Conservation (phyloP, 2,888 invertebrate species). For the Steinernema carpocapsae region DNA sequence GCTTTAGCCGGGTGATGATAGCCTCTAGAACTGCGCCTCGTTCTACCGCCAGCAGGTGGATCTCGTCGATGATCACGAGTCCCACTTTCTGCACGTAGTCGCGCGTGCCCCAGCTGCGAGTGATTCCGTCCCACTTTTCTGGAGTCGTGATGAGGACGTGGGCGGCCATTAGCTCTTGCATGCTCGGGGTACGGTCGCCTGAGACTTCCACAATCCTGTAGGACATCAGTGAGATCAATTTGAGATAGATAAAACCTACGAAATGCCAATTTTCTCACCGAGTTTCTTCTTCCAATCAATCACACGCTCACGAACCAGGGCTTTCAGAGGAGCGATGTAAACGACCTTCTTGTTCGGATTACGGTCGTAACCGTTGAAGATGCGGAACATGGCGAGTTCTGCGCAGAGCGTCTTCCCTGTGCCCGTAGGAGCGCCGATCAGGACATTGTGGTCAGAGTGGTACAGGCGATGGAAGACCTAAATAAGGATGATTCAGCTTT, state of each 20-base stretch:
- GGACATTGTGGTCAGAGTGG: constrained; percentile 87
- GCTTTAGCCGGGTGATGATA: constrained; percentile 95
- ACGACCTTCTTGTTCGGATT: constrained; percentile 75
- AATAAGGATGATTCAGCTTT: too few relatives aligned
- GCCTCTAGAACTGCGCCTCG: constrained; percentile 82
- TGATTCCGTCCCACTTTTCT: constrained; percentile 99
- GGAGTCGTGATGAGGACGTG: constrained; percentile 97
- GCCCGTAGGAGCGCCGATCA: constrained; percentile 93
- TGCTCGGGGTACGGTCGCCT: constrained; percentile 87
- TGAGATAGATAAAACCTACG: constrained; percentile 30
- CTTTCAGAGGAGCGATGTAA: constrained; percentile 97
- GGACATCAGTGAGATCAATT: constrained; percentile 18
- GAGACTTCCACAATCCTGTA: constrained; percentile 86
- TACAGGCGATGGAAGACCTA: constrained; percentile 85
- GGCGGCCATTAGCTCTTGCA: constrained; percentile 81
- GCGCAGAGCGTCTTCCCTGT: constrained; percentile 98
- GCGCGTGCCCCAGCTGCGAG: constrained; percentile 86
- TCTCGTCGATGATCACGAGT: constrained; percentile 86
- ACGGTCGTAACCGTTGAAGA: constrained; percentile 50
- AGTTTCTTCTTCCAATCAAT: constrained; percentile 87
- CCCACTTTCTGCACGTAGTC: constrained; percentile 78
- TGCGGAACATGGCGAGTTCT: constrained; percentile 91
- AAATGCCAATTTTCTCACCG: constrained; percentile 73
- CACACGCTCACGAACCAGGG: constrained; percentile 92
- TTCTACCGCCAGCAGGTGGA: constrained; percentile 82